phyloP scores from a whole-genome alignment of 2,888 invertebrate species.

The Pachydiplax longipennis region DNA sequence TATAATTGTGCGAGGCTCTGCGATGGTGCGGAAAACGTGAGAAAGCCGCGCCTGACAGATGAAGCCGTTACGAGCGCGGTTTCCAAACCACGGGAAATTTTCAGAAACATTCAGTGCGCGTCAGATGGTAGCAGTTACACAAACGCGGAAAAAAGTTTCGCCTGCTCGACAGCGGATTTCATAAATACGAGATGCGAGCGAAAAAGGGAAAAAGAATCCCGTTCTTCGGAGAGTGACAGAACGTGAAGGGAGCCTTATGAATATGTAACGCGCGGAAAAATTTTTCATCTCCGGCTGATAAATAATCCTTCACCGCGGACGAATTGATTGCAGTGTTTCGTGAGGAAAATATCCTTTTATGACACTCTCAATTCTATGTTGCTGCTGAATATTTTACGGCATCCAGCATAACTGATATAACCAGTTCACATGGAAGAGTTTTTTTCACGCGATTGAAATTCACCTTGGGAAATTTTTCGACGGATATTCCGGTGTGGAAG shows the following conservation, averaged over 20 bases:
- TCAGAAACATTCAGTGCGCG: neutral
- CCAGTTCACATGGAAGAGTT: too few species aligned
- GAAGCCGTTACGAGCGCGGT: neutral
- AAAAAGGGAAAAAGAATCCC: neutral
- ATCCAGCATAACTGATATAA: too few species aligned
- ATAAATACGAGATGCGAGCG: neutral
- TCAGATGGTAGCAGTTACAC: neutral
- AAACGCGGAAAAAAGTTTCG: neutral
- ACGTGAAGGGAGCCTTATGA: neutral
- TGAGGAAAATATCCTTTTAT: too few species aligned
- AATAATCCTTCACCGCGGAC: too few species aligned
- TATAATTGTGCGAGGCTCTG: neutral
- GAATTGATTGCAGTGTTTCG: too few species aligned
- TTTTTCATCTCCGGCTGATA: too few species aligned
- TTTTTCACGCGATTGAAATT: too few species aligned
- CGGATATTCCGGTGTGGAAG: too few species aligned
- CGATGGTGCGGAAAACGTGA: neutral
- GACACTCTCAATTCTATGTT: too few species aligned
- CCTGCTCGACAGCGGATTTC: neutral
- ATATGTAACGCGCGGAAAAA: neutral
- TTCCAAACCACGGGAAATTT: neutral
- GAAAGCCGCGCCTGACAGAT: neutral
- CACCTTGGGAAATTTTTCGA: too few species aligned
- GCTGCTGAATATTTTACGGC: too few species aligned
- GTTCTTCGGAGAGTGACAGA: neutral